Evolutionary conservation across 2,888 invertebrate genomes (phyloP).

Genomic region (Acrobasis suavella): DNA sequence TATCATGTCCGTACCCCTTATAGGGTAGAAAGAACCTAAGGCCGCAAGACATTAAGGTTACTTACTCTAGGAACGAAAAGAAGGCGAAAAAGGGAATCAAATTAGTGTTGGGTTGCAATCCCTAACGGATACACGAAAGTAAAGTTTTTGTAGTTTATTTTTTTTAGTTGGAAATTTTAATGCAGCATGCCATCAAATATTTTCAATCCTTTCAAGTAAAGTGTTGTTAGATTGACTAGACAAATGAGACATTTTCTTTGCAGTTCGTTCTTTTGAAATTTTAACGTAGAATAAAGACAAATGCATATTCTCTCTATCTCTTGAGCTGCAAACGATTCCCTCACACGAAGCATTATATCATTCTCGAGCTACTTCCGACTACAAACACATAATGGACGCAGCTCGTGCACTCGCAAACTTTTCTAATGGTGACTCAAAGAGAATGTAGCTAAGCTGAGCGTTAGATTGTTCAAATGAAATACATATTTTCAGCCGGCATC

Average conservation of each 20-base stretch:
- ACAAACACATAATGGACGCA: slow-evolving; percentile 15
- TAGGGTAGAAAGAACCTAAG: too few relatives aligned
- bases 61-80: too few relatives aligned
- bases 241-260: too few relatives aligned
- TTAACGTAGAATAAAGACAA: not conserved
- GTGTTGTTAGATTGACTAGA: too few relatives aligned
- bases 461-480: not conserved
- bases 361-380: slow-evolving; percentile 1
- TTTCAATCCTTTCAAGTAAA: too few relatives aligned
- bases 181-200: too few relatives aligned
- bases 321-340: not conserved
- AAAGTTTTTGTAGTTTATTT: too few relatives aligned
- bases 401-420: not conserved
- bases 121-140: too few relatives aligned
- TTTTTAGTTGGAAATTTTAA: too few relatives aligned
- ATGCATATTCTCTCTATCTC: not conserved
- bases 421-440: slow-evolving; percentile 11
- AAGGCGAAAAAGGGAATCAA: too few relatives aligned
- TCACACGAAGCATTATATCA: slow-evolving; percentile 3
- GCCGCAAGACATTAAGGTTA: too few relatives aligned
- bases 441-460: slow-evolving; percentile 1
- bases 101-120: not conserved
- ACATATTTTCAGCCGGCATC: not conserved
- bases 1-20: too few relatives aligned
- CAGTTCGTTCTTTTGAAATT: not conserved